These are phyloP conservation scores for Trogon melanurus DNA, from an alignment of 2,113 vertebrate species.

Conservation along the genomic window DNA sequence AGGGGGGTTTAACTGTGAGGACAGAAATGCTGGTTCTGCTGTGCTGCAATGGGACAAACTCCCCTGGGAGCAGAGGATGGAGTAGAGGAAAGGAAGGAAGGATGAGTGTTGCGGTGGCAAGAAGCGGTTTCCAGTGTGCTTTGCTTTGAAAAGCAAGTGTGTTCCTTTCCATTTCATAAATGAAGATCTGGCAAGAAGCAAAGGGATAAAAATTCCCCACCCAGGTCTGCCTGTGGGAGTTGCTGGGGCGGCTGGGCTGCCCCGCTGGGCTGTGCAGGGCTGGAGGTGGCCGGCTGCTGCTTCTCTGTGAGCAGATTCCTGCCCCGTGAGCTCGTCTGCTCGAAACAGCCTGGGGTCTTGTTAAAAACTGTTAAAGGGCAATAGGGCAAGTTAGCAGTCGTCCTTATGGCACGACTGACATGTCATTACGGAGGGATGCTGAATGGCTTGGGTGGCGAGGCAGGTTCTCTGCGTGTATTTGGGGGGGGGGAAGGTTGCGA, in stretches of 20 bases:
- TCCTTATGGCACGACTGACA: not conserved
- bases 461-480: rapidly evolving
- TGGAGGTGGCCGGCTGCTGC: not conserved
- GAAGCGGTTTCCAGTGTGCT: not conserved
- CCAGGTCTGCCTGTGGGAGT: not conserved
- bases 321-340: not conserved
- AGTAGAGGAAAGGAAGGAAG: not conserved
- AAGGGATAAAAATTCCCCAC: not conserved
- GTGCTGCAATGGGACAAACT: not conserved
- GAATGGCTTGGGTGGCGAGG: not conserved
- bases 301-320: not conserved
- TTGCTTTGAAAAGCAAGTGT: not conserved
- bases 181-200: not conserved
- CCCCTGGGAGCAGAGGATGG: not conserved
- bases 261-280: not conserved
- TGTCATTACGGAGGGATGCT: rapidly evolving
- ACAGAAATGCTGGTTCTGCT: not conserved
- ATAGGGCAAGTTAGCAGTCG: rapidly evolving
- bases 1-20: too few species aligned
- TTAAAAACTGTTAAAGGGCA: not conserved
- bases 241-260: not conserved
- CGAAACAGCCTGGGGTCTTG: not conserved
- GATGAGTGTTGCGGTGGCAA: rapidly evolving
- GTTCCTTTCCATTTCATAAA: not conserved
- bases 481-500: rapidly evolving